Evolutionary conservation across 2,113 vertebrate genomes (phyloP).

Genomic region (Platysternon megacephalum): DNA sequence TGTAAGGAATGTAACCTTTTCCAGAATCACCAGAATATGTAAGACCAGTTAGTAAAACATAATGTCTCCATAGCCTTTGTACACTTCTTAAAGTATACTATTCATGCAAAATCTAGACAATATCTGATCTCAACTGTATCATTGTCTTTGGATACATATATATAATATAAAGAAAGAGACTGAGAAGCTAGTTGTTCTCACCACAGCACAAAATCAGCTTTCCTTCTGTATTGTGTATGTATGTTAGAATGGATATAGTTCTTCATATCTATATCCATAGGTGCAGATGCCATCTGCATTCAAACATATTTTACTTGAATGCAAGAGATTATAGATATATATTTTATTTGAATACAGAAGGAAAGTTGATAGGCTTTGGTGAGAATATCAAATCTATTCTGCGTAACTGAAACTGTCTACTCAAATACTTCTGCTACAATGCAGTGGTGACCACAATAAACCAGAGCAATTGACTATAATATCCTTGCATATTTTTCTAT

Average conservation of each 20-base stretch:
- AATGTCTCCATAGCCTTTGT: background rate
- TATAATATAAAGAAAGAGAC: background rate
- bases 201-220: background rate
- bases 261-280: background rate
- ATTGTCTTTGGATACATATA: background rate
- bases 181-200: background rate
- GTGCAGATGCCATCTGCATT: background rate
- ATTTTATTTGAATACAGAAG: background rate
- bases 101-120: background rate
- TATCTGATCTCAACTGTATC: background rate
- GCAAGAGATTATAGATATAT: background rate
- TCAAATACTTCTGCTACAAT: background rate
- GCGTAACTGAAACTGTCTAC: background rate
- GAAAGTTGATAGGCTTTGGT: background rate
- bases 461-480: background rate
- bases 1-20: background rate
- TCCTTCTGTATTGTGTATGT: background rate
- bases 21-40: background rate
- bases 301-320: background rate
- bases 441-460: background rate
- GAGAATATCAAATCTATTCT: background rate
- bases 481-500: background rate
- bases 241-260: background rate
- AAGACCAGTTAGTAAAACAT: background rate
- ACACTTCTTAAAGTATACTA: background rate